Base-by-base conservation (phyloP, 2,888 invertebrate species). In the Callyntrura guangdongensis region DNA sequence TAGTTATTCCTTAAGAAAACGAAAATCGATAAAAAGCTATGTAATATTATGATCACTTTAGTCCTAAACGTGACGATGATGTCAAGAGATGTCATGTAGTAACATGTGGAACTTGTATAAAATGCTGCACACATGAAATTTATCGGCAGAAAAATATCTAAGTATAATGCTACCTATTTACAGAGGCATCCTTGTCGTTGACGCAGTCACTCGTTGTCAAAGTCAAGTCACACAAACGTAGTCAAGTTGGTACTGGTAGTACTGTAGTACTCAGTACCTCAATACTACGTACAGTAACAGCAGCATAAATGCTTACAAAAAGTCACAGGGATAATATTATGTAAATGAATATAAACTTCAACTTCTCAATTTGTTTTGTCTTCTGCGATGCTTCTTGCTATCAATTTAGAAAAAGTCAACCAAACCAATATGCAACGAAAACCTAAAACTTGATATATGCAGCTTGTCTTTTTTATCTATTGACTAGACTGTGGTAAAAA, bases 401-500 rank as follows among this genome's bases (percentile, higher is more conserved):
- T 36, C 6, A 6, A 2, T 14, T 9, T 53, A 53, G 3, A 11
- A 53, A 53, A 53, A 53, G 53, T 3, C n/a, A 59, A n/a, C 59
- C 17, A 59, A 59, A n/a, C n/a, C n/a, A n/a, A n/a, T n/a, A n/a
- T n/a, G n/a, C n/a, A n/a, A n/a, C n/a, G n/a, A n/a, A n/a, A n/a
- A n/a, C n/a, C n/a, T n/a, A n/a, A n/a, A n/a, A n/a, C n/a, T n/a
- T n/a, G n/a, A n/a, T n/a, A n/a, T n/a, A n/a, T n/a, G n/a, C n/a
- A n/a, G n/a, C n/a, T n/a, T n/a, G 17, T n/a, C 0, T 4, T 17
- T 59, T 59, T 0, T 59, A 17, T 59, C n/a, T 59, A n/a, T 59
- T 59, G 59, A 14, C 59, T 59, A 59, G 59, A 59, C 59, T 59
- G 59, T 59, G 59, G 59, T 59, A n/a, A 59, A 59, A 6, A 59